phyloP scores from a whole-genome alignment of 2,888 invertebrate species.

The Chymomyza fuscimana region DNA sequence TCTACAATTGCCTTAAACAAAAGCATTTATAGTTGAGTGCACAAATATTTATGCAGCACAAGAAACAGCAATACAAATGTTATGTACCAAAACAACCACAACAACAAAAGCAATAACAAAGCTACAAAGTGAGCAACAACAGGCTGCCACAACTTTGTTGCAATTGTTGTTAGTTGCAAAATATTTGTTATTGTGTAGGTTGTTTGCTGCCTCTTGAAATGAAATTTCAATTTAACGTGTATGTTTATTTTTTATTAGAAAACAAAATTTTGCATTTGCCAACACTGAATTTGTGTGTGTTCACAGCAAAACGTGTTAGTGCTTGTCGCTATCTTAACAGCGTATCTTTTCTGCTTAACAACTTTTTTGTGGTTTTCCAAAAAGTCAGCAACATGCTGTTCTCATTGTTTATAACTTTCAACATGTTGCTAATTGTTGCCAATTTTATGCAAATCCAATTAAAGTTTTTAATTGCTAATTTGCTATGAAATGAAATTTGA shows the following conservation, averaged over 20 bases:
- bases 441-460: no score
- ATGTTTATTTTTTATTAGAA: constrained; percentile 33
- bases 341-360: background rate
- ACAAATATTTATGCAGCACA: constrained; percentile 19
- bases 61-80: background rate
- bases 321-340: background rate
- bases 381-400: background rate
- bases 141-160: constrained; percentile 3
- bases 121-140: background rate
- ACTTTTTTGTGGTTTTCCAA: background rate
- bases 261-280: constrained; percentile 23
- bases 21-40: constrained; percentile 26
- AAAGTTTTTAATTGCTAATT: no score
- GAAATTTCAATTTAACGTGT: constrained; percentile 45
- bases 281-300: background rate
- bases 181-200: constrained; percentile 15
- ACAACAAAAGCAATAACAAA: background rate
- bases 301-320: background rate
- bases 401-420: background rate
- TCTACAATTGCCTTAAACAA: constrained; percentile 1
- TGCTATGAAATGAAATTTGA: no score
- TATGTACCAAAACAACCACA: background rate
- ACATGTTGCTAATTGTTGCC: no score
- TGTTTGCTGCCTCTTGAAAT: constrained; percentile 29
- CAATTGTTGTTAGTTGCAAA: background rate